phyloP scores from a whole-genome alignment of 2,888 invertebrate genomes.

The Pachymerium ferrugineum region DNA sequence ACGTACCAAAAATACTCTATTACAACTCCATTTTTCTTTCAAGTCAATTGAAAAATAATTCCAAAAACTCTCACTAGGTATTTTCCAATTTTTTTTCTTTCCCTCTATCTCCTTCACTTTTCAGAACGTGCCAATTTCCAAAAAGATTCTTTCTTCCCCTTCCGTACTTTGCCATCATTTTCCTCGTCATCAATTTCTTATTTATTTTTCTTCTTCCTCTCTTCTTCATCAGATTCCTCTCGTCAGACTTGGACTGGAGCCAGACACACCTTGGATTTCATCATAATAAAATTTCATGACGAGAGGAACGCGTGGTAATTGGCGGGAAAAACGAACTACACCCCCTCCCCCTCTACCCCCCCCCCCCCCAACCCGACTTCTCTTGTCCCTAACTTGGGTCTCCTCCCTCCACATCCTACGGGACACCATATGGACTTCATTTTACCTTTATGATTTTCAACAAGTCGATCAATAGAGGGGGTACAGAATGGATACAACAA shows the following conservation, averaged over 20 bases:
- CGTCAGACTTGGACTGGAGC: conserved; percentile 17
- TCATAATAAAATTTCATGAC: conserved; percentile 27
- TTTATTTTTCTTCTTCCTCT: conserved; percentile 27
- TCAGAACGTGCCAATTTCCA: background rate
- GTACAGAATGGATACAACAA: conserved; percentile 7
- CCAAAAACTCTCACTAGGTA: too few species aligned
- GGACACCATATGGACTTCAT: conserved; percentile 15
- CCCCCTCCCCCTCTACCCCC: background rate
- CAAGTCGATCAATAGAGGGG: conserved; percentile 9
- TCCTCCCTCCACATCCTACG: background rate
- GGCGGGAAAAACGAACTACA: conserved; percentile 22
- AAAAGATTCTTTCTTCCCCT: background rate
- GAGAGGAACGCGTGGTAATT: conserved; percentile 27
- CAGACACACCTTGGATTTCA: conserved; percentile 27
- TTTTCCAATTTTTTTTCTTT: background rate
- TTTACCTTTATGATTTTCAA: conserved; percentile 9
- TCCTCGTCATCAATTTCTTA: conserved; percentile 27
- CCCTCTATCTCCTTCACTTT: conserved; percentile 14
- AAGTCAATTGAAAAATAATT: background rate
- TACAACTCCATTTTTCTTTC: background rate
- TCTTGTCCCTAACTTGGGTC: background rate
- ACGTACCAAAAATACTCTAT: background rate
- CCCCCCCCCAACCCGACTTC: background rate
- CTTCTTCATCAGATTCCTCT: conserved; percentile 22
- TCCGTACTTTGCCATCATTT: conserved; percentile 16